Conservation (phyloP, 2,113 vertebrate genomes). For the Pseudopodoces humilis region DNA sequence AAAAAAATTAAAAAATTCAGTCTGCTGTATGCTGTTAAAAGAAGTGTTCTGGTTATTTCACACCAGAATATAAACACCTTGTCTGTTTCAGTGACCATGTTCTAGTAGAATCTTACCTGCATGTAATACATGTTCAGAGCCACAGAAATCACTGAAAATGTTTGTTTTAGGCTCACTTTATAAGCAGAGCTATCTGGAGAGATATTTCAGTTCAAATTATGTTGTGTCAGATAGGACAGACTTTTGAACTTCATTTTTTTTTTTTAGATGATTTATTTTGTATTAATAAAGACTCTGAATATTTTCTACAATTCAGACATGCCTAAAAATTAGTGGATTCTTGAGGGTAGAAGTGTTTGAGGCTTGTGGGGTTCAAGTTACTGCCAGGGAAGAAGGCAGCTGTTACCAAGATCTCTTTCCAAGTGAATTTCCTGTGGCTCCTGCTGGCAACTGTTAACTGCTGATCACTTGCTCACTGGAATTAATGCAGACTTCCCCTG, state of each 20-base stretch:
- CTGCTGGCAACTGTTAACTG: background rate
- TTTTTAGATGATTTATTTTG: background rate
- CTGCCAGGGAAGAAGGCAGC: background rate
- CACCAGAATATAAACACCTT: background rate
- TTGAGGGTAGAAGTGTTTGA: background rate
- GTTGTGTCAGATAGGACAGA: background rate
- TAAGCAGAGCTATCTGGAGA: background rate
- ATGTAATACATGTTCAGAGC: background rate
- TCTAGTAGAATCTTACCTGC: background rate
- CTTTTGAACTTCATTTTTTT: background rate
- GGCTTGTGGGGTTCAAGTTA: background rate
- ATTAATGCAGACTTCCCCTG: background rate
- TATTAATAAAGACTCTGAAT: background rate
- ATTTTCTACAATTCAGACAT: background rate
- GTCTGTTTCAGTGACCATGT: background rate
- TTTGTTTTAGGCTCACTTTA: background rate
- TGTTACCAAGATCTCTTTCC: background rate
- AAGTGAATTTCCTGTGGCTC: background rate
- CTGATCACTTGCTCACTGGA: background rate
- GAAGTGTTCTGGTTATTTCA: background rate
- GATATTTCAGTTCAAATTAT: background rate
- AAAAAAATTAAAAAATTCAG: background rate
- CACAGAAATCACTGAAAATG: background rate
- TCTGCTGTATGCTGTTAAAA: background rate
- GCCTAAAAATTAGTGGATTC: background rate